These are phyloP conservation scores for Drosophila repleta DNA, from an alignment of 1,140 invertebrate genomes.

Conservation along the genomic window DNA sequence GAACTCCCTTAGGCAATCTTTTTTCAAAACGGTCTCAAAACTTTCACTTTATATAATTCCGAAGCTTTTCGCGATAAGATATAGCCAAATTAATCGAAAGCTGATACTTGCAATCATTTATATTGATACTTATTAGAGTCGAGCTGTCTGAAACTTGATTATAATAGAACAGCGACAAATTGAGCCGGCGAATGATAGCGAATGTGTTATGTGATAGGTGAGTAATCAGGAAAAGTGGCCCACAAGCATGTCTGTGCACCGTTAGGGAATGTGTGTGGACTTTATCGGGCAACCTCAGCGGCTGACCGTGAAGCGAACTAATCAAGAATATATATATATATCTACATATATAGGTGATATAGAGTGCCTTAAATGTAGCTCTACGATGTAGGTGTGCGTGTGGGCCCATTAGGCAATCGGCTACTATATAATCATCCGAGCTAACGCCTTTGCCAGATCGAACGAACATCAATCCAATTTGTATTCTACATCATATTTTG, in stretches of 20 bases:
- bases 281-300: conserved; percentile 64
- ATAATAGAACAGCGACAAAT: conserved; percentile 5
- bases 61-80: conserved; percentile 4
- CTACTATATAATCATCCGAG: conserved; percentile 13
- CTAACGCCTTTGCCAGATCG: conserved; percentile 35
- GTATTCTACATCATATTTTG: conserved; percentile 48
- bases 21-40: neutral
- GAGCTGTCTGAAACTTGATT: conserved; percentile 10
- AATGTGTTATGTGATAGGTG: conserved; percentile 25
- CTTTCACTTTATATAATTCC: conserved; percentile 2
- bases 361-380: conserved; percentile 15
- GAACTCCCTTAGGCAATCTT: no score
- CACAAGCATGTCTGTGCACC: conserved; percentile 45
- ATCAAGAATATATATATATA: conserved; percentile 45
- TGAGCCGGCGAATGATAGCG: conserved; percentile 26
- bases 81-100: conserved; percentile 2
- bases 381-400: conserved; percentile 28
- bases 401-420: conserved; percentile 24
- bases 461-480: conserved; percentile 43
- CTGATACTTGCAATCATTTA: conserved; percentile 21
- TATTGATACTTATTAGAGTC: conserved; percentile 12
- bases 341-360: neutral
- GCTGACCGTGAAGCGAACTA: conserved; percentile 67
- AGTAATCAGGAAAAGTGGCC: conserved; percentile 26
- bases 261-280: conserved; percentile 26